These are phyloP conservation scores for Cairina moschata DNA, from an alignment of 2,113 vertebrate genomes.

Conservation along the genomic window DNA sequence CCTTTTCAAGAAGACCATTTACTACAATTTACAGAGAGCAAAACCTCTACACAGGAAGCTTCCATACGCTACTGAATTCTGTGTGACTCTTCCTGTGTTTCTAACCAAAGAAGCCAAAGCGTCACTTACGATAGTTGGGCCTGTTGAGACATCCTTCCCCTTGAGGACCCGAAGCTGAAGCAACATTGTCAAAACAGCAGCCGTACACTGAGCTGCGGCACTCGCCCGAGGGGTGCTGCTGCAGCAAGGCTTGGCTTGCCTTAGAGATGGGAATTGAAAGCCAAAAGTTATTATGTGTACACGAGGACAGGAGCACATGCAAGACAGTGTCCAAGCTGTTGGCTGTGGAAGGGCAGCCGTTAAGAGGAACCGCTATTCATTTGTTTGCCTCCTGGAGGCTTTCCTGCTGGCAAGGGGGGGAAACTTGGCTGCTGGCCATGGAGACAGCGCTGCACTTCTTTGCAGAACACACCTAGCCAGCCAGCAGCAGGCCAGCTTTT, in stretches of 20 bases:
- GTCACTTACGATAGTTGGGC: slow-evolving; percentile 83
- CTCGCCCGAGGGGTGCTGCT: slow-evolving; percentile 69
- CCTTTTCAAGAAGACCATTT: not conserved
- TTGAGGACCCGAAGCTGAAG: slow-evolving; percentile 83
- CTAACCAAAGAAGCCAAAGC: not conserved
- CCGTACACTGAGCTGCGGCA: slow-evolving; percentile 85
- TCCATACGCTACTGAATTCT: not conserved
- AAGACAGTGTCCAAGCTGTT: not conserved
- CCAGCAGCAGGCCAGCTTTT: not conserved
- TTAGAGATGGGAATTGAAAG: slow-evolving; percentile 42
- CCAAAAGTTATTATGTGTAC: not conserved
- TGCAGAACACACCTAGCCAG: not conserved
- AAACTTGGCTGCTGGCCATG: not conserved
- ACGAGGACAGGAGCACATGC: not conserved
- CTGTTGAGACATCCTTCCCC: slow-evolving; percentile 87
- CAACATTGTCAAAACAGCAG: slow-evolving; percentile 89
- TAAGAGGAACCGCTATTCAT: not conserved
- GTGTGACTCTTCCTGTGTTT: not conserved
- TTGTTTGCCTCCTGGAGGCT: not conserved
- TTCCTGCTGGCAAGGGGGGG: not conserved
- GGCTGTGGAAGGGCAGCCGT: not conserved
- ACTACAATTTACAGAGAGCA: not conserved
- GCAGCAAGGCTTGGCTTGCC: slow-evolving; percentile 62
- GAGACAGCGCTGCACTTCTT: not conserved
- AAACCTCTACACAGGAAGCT: not conserved